phyloP scores from a whole-genome alignment of 2,113 vertebrate genomes.

The Apeltes quadracus region DNA sequence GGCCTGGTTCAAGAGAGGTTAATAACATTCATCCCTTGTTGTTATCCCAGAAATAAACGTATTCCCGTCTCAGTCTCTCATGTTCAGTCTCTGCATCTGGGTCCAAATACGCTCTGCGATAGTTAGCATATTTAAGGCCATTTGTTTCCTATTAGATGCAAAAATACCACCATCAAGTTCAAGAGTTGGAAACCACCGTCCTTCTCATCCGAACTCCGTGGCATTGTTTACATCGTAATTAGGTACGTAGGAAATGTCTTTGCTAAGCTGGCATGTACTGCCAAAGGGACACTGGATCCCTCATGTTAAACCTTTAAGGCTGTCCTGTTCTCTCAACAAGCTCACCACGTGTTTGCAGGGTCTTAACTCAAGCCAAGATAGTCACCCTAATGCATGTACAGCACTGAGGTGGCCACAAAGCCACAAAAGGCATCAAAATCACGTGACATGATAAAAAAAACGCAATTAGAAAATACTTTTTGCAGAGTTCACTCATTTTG shows the following conservation, averaged over 20 bases:
- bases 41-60: too few species aligned
- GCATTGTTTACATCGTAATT: neutral
- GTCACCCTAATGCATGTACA: slow-evolving; percentile 15
- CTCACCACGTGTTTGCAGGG: slow-evolving; percentile 43
- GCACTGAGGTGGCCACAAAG: slow-evolving; percentile 2
- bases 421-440: slow-evolving; percentile 20
- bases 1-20: too few species aligned
- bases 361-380: slow-evolving; percentile 35
- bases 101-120: too few species aligned
- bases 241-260: slow-evolving; percentile 1
- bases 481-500: slow-evolving; percentile 22
- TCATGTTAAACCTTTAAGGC: slow-evolving; percentile 34
- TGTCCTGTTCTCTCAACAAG: slow-evolving; percentile 15
- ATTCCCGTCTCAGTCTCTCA: too few species aligned
- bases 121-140: neutral
- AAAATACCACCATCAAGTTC: neutral
- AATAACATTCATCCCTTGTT: too few species aligned
- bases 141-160: neutral
- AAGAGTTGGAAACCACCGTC: neutral
- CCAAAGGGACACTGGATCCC: neutral
- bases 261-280: slow-evolving; percentile 4
- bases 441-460: slow-evolving; percentile 38
- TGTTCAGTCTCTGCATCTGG: too few species aligned
- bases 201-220: neutral
- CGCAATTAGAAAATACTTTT: slow-evolving; percentile 20